A percentile compares a stretch with the other conserved stretches of the same genome.
These are phyloP conservation scores for Cinclus mexicanus DNA, from an alignment of 2,113 vertebrate species.

Conservation along the genomic window DNA sequence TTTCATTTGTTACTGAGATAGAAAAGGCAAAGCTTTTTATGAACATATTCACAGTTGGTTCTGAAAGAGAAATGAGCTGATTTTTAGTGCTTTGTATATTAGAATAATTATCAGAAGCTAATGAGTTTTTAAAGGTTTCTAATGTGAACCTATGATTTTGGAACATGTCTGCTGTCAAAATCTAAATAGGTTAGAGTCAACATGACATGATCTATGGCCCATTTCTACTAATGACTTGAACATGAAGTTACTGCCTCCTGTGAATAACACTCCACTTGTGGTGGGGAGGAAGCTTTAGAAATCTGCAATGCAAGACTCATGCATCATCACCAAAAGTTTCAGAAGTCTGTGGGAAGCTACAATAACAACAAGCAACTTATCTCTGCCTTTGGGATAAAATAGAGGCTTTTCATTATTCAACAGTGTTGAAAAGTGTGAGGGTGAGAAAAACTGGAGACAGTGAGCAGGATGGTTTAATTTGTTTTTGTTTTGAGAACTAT, in stretches of 20 bases:
- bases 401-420: background rate
- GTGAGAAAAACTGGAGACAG: background rate
- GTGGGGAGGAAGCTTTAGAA: constrained; percentile 12
- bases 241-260: constrained; percentile 25
- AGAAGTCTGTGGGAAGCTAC: constrained; percentile 22
- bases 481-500: background rate
- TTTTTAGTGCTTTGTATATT: constrained; percentile 73
- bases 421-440: accelerated
- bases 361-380: background rate
- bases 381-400: background rate
- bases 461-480: background rate
- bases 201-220: constrained; percentile 69
- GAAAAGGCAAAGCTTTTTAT: constrained; percentile 53
- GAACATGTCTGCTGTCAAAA: constrained; percentile 62
- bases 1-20: constrained; percentile 40
- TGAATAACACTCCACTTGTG: constrained; percentile 35
- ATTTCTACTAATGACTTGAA: constrained; percentile 71
- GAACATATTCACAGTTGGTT: constrained; percentile 31
- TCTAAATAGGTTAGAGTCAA: constrained; percentile 73
- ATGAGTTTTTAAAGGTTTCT: constrained; percentile 78
- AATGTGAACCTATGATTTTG: constrained; percentile 70
- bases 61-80: constrained; percentile 67
- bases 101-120: constrained; percentile 75
- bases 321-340: background rate
- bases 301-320: background rate